Base-by-base conservation (phyloP, 2,888 invertebrate species). In the Ceramica pisi region DNA sequence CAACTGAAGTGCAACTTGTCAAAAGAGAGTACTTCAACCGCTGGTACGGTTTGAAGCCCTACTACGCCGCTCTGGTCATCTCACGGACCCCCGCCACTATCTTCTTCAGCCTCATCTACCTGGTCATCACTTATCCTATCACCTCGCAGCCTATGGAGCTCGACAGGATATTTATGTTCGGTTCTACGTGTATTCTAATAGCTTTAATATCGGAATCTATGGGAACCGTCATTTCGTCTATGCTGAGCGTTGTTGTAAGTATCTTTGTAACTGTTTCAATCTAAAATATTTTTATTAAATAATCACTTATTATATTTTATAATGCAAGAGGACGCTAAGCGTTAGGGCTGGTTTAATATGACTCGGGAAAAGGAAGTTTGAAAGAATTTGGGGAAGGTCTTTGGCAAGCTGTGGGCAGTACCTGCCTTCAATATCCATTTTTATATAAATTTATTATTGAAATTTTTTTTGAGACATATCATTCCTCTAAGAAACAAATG, bases 11-110 rank as follows among this genome's bases (percentile, higher is more conserved):
- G 0, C 97, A 97, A 83, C 93, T 98, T 23, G 92, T 98, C 14
- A 98, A 98, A 90, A 94, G 98, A 61, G 98, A 98, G 89, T 97
- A 98, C 87, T 98, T 98, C 89, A 98, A 98, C 91, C 97, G 98
- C 61, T 98, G 98, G 98, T 98, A 98, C 88, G 97, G 97, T 3
- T 90, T 98, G 26, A 97, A 97, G 87, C 97, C 98, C 0, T 98
- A 98, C 88, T 98, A 98, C 90, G 97, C 97, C 12, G 98, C 98
- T 0, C 92, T 98, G 86, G 97, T 97, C 0, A 92, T 97, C n/a
- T 97, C 98, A 0, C 97, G 97, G 65, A 95, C 98, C 16, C 98
- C 98, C 0, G 91, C 97, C 9, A 98, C 98, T 90, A 96, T 98
- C 79, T 84, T 97, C 73, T 96, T 98, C 87, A 97, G 97, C 16